A percentile compares a stretch with the other conserved stretches of the same genome.
phyloP scores from a whole-genome alignment of 2,113 vertebrate species.

The Oplegnathus fasciatus region DNA sequence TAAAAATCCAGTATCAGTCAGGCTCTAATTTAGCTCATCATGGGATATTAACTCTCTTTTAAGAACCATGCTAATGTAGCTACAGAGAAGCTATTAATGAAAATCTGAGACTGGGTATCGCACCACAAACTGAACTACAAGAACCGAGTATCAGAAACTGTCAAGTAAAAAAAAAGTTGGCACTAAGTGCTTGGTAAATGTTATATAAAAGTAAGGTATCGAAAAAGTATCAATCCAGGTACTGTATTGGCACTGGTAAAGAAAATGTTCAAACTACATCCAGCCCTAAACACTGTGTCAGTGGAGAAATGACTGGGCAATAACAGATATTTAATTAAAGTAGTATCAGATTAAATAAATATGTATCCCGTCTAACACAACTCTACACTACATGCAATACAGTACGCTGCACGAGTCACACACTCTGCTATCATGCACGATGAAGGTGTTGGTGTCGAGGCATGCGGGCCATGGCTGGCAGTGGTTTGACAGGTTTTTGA shows the following conservation, averaged over 20 bases:
- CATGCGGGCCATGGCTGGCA: constrained; percentile 12
- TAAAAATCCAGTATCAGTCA: background rate
- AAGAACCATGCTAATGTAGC: background rate
- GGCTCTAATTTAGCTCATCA: background rate
- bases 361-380: background rate
- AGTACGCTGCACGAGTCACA: constrained; percentile 15
- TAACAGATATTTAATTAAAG: background rate
- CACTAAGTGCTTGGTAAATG: constrained; percentile 12
- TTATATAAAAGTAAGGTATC: background rate
- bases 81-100: background rate
- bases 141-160: background rate
- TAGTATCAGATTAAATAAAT: background rate
- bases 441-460: background rate
- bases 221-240: background rate
- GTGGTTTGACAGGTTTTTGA: background rate
- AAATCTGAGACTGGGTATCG: background rate
- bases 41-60: background rate
- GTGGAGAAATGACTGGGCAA: background rate
- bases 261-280: background rate
- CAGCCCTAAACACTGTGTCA: background rate
- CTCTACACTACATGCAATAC: constrained; percentile 21
- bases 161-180: constrained; percentile 14
- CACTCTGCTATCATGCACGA: background rate
- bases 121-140: background rate
- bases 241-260: constrained; percentile 40